Evolutionary conservation across 2,113 vertebrate species (phyloP).

Genomic region (Serranochromis macrocephalus): DNA sequence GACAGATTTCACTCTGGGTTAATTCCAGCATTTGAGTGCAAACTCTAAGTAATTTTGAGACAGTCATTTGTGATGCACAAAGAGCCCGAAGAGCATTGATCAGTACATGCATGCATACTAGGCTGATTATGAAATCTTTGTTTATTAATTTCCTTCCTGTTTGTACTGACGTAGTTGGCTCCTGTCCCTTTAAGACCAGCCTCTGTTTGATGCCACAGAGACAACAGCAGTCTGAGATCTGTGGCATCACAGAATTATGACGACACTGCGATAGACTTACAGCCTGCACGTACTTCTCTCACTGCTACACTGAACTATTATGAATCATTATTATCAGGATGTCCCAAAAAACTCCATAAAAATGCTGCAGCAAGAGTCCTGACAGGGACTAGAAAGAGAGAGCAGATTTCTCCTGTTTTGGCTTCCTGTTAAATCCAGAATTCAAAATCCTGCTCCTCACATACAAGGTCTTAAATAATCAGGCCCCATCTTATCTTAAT

Average conservation of each 20-base stretch:
- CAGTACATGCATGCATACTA: neutral
- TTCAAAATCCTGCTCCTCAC: neutral
- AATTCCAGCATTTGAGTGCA: accelerated
- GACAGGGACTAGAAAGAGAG: neutral
- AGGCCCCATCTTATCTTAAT: neutral
- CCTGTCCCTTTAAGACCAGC: neutral
- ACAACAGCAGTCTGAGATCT: neutral
- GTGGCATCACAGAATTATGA: neutral
- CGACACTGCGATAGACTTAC: neutral
- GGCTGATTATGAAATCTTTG: neutral
- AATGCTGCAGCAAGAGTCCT: neutral
- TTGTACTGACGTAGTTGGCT: neutral
- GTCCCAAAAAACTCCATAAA: neutral
- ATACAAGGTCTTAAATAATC: neutral
- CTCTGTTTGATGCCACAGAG: neutral
- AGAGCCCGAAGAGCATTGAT: accelerated
- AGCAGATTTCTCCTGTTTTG: accelerated
- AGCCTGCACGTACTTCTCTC: accelerated
- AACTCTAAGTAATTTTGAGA: neutral
- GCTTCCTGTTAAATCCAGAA: neutral
- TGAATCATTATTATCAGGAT: neutral
- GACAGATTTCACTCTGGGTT: neutral
- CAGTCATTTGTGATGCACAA: accelerated
- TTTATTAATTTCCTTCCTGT: neutral
- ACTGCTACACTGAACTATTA: accelerated